Percentiles rank a stretch among this genome's conserved stretches.
phyloP scores from a whole-genome alignment of 2,113 vertebrate genomes.

The Cathartes aura region DNA sequence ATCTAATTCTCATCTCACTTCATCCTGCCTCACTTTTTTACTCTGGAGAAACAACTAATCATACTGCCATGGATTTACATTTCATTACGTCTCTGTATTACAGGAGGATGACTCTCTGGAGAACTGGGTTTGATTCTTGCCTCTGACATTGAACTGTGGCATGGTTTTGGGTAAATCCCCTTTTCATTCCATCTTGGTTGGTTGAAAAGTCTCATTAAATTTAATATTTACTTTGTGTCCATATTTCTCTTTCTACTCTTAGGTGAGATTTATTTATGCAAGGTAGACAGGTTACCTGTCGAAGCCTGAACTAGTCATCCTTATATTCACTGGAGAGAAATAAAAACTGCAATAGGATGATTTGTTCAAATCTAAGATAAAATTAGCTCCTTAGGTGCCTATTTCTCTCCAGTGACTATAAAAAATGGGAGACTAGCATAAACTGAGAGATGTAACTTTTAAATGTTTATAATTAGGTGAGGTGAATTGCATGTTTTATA shows the following conservation, averaged over 20 bases:
- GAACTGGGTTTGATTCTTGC: not conserved
- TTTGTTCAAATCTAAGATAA: not conserved
- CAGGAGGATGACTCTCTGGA: not conserved
- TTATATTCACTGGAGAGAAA: not conserved
- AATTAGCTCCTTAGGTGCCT: not conserved
- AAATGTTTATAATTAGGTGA: not conserved
- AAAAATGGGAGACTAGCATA: not conserved
- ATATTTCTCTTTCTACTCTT: not conserved
- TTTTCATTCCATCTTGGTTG: not conserved
- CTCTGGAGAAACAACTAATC: not conserved
- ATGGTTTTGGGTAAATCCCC: not conserved
- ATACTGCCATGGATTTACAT: not conserved
- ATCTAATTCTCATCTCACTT: not conserved
- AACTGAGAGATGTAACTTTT: not conserved
- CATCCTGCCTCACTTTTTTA: not conserved
- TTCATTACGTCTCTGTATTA: not conserved
- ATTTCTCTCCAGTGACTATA: not conserved
- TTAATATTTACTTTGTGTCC: not conserved
- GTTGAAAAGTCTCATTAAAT: not conserved
- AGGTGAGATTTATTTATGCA: not conserved
- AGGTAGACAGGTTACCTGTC: not conserved
- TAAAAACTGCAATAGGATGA: not conserved
- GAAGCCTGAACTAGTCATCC: not conserved
- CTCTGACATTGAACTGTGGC: not conserved
- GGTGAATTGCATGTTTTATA: not conserved